Conservation (phyloP, 1,140 invertebrate species). For the Vanessa tameamea region DNA sequence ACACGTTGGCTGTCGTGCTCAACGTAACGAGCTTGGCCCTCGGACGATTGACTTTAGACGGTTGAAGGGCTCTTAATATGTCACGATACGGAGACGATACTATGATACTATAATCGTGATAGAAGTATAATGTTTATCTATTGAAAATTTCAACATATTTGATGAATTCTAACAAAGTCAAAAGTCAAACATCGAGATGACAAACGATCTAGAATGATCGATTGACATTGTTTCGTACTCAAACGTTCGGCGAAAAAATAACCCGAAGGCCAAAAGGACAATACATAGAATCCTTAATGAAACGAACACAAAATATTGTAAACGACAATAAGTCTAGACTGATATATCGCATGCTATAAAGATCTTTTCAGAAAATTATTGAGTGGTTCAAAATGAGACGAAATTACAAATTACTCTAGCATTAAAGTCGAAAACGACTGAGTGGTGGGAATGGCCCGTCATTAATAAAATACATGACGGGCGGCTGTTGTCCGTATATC, state of each 20-base stretch:
- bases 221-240: too few species aligned
- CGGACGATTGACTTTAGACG: conserved; percentile 40
- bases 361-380: conserved; percentile 42
- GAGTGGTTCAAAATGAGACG: conserved; percentile 50
- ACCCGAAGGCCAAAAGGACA: too few species aligned
- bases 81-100: conserved; percentile 20
- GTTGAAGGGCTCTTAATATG: conserved; percentile 14
- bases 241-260: too few species aligned
- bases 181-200: too few species aligned
- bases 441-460: conserved; percentile 40
- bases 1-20: conserved; percentile 46
- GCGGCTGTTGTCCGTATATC: conserved; percentile 28
- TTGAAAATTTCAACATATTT: not conserved
- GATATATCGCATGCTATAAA: conserved; percentile 33
- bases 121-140: too few species aligned
- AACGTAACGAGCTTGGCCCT: conserved; percentile 44
- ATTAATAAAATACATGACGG: conserved; percentile 47
- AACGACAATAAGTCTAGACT: not conserved
- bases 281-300: too few species aligned
- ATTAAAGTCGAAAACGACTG: conserved; percentile 48
- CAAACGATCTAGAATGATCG: too few species aligned
- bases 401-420: conserved; percentile 50
- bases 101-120: too few species aligned
- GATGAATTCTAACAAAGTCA: not conserved
- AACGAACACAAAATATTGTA: not conserved